Base-by-base conservation (phyloP, 2,888 invertebrate species). In the Mycalesis mineus region DNA sequence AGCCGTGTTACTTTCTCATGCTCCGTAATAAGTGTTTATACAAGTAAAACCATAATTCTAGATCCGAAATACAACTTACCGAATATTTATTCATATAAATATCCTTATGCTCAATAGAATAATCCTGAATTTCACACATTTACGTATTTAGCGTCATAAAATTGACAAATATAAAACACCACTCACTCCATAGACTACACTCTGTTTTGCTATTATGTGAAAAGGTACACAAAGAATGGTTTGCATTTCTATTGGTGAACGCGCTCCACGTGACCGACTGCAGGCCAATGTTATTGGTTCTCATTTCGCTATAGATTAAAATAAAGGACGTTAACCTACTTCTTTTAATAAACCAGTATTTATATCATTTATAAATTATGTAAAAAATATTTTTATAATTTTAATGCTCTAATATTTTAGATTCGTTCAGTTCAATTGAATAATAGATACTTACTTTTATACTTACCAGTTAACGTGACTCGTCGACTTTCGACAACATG, bases 61-160 rank as follows among this genome's bases (percentile, higher is more conserved):
- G 40, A 37, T 53, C 62, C 53, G 13, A 64, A 69, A 68, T 49
- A 64, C 58, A 57, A 93, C 94, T 93, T 88, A 94, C 94, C 91
- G 91, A 91, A 91, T 92, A 92, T 91, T 92, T 93, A 89, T 90
- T 91, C 70, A 86, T 78, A 83, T 91, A 91, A 84, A 91, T 91
- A 91, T 92, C 91, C 88, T 91, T 91, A 88, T 92, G 93, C 91
- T 92, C 91, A 78, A 90, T 82, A 71, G 92, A 91, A 91, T 91
- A 93, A 91, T 92, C 93, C 91, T 92, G 91, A 87, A 93, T 91
- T 91, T 94, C 92, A 88, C 92, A 92, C 92, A 92, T 93, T 86
- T 91, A 90, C 83, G 87, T 78, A 80, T 82, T 82, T 86, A 86
- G 77, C 75, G 77, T 82, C 86, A 87, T 86, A 75, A 84, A 77